Percentiles rank a stretch among this genome's conserved stretches.
phyloP scores from a whole-genome alignment of 2,888 invertebrate genomes.

The Caenorhabditis becei region DNA sequence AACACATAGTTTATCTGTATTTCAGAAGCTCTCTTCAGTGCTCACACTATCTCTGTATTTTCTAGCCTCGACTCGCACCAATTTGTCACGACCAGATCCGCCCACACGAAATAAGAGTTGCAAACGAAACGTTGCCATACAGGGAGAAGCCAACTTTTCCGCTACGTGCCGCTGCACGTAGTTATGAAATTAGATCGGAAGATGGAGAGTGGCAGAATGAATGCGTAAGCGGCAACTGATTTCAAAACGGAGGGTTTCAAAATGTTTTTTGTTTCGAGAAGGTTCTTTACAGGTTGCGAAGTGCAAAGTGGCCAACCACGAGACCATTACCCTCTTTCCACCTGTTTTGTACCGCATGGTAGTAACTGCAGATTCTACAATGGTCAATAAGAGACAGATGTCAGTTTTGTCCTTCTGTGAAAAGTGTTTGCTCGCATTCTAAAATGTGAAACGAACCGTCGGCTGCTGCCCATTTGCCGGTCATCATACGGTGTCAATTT shows the following conservation, averaged over 20 bases:
- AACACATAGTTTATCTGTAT: constrained; percentile 60
- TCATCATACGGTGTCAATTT: constrained; percentile 13
- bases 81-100: constrained; percentile 52
- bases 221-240: not conserved
- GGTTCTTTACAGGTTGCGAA: too few relatives aligned
- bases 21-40: constrained; percentile 42
- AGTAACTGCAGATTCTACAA: not conserved
- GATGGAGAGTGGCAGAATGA: constrained; percentile 10
- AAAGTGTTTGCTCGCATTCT: constrained; percentile 7
- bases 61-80: constrained; percentile 30
- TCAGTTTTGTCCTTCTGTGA: not conserved
- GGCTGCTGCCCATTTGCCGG: constrained; percentile 6
- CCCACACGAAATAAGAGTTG: constrained; percentile 51
- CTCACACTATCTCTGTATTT: constrained; percentile 19
- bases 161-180: constrained; percentile 16
- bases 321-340: too few relatives aligned
- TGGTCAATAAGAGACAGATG: constrained; percentile 3
- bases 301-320: too few relatives aligned
- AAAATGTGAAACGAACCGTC: not conserved
- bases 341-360: not conserved
- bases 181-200: constrained; percentile 42
- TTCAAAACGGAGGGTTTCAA: too few relatives aligned
- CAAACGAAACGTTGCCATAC: constrained; percentile 37
- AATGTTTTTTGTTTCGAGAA: too few relatives aligned
- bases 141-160: constrained; percentile 40